phyloP scores from a whole-genome alignment of 1,140 invertebrate genomes.

The Mycetomoellerius zeteki region DNA sequence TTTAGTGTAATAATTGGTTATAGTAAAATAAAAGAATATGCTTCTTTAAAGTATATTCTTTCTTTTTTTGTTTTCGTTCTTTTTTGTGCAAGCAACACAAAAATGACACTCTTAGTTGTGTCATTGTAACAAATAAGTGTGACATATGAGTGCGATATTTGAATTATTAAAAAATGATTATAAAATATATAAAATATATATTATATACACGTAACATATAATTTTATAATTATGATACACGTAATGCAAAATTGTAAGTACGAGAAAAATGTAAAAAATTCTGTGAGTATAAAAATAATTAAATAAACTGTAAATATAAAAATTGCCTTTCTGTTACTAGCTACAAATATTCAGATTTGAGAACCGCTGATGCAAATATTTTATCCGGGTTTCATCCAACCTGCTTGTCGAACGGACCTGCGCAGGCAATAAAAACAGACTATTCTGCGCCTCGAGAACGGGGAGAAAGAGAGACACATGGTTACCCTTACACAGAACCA shows the following conservation, averaged over 20 bases:
- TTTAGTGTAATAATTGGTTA: no score
- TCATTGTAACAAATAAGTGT: no score
- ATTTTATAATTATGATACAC: not conserved
- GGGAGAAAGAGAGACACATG: conserved; percentile 48
- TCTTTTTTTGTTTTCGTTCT: no score
- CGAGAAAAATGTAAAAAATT: not conserved
- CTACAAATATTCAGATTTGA: not conserved
- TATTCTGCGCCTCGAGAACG: conserved; percentile 20
- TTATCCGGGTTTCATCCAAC: conserved; percentile 52
- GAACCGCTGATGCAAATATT: conserved; percentile 56
- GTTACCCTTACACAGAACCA: conserved; percentile 55
- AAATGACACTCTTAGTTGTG: no score
- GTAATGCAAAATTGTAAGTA: not conserved
- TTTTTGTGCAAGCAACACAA: no score
- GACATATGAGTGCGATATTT: no score
- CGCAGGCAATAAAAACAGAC: conserved; percentile 51
- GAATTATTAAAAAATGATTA: no score
- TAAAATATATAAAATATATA: no score
- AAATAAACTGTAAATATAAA: not conserved
- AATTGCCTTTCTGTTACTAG: not conserved
- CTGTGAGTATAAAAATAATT: not conserved
- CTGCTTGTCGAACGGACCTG: conserved; percentile 68
- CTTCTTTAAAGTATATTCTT: no score
- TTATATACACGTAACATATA: not conserved
- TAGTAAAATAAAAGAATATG: no score